These are phyloP conservation scores for Crematogaster levior DNA, from an alignment of 2,888 invertebrate genomes.

Conservation along the genomic window DNA sequence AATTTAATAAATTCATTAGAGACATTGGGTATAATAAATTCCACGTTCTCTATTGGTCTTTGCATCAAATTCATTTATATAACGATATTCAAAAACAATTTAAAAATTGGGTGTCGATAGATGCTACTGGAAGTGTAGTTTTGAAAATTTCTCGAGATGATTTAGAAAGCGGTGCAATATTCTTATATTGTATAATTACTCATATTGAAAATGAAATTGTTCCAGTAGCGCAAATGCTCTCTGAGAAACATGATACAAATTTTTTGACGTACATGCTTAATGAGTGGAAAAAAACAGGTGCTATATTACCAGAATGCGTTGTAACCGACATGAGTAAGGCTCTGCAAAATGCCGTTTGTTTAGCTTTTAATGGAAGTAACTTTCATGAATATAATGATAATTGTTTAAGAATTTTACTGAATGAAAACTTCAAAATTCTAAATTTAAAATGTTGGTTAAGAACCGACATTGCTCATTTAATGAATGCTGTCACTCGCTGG, in stretches of 20 bases:
- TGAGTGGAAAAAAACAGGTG: background rate
- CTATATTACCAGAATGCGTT: background rate
- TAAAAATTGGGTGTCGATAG: too few species aligned
- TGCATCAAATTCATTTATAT: too few species aligned
- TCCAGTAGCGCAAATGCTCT: too few species aligned
- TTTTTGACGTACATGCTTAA: background rate
- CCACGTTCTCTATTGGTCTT: background rate
- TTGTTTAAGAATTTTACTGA: background rate
- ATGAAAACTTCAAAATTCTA: background rate
- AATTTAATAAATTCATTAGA: background rate
- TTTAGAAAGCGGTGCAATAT: too few species aligned
- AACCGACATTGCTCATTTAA: background rate
- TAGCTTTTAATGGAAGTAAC: background rate
- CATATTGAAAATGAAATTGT: too few species aligned
- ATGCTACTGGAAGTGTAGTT: too few species aligned
- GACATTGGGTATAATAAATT: background rate
- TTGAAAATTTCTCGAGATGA: too few species aligned
- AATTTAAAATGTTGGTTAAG: background rate
- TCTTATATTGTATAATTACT: too few species aligned
- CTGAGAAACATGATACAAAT: too few species aligned
- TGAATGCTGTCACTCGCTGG: background rate
- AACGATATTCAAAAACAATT: too few species aligned
- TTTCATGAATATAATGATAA: background rate
- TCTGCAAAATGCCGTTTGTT: background rate
- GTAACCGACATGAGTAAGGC: background rate